Conservation (phyloP, 1,140 invertebrate species). For the Drosophila trapezifrons region DNA sequence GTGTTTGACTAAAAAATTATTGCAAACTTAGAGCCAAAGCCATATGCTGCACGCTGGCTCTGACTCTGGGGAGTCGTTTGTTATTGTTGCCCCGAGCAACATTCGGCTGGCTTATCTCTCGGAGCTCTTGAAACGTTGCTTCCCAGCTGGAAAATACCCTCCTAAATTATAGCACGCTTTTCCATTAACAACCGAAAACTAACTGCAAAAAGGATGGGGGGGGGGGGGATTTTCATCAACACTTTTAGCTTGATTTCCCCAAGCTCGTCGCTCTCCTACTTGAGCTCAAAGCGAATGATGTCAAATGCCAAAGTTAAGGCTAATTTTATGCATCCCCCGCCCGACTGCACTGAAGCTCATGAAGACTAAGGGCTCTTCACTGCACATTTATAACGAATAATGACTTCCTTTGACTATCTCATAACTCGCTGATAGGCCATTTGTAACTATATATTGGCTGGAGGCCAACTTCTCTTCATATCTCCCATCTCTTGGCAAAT, state of each 20-base stretch:
- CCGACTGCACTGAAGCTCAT: slow-evolving; percentile 1
- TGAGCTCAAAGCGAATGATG: slow-evolving; percentile 27
- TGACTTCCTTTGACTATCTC: slow-evolving; percentile 40
- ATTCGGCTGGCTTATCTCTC: slow-evolving; percentile 55
- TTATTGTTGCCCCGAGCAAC: slow-evolving; percentile 54
- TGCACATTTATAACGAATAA: slow-evolving; percentile 45
- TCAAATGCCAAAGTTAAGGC: slow-evolving; percentile 22
- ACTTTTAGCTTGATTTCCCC: slow-evolving; percentile 70
- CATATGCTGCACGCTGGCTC: slow-evolving; percentile 42
- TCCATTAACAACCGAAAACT: slow-evolving; percentile 56
- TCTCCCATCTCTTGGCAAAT: slow-evolving; percentile 41
- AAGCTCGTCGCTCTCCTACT: slow-evolving; percentile 11
- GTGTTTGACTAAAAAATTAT: slow-evolving; percentile 69
- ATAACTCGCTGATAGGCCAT: slow-evolving; percentile 47
- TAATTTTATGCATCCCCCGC: slow-evolving; percentile 12
- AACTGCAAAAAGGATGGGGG: slow-evolving; percentile 17
- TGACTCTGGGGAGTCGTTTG: slow-evolving; percentile 68
- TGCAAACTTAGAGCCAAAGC: slow-evolving; percentile 39
- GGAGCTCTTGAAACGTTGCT: slow-evolving; percentile 17
- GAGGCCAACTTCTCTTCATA: slow-evolving; percentile 38
- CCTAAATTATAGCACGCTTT: slow-evolving; percentile 55
- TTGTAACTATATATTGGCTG: slow-evolving; percentile 49
- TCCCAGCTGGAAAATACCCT: slow-evolving; percentile 42
- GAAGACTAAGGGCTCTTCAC: background rate
- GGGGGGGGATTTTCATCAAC: slow-evolving; percentile 43